phyloP scores from a whole-genome alignment of 2,888 invertebrate genomes.

The Tachina grossa region DNA sequence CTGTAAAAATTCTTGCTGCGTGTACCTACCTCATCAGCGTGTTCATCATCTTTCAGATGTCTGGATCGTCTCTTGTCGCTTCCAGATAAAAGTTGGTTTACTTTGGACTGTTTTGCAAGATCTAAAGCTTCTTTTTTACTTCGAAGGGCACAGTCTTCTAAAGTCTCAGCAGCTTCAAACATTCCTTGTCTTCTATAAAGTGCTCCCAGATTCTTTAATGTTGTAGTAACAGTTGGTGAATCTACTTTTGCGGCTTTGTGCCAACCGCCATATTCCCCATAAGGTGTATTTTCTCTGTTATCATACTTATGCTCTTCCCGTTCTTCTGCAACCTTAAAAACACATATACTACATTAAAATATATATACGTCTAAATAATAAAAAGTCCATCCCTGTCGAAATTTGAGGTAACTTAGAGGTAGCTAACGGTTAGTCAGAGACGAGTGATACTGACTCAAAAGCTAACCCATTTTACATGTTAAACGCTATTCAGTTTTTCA shows the following conservation, averaged over 20 bases:
- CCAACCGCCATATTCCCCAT: slow-evolving; percentile 95
- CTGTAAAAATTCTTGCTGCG: no score
- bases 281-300: slow-evolving; percentile 94
- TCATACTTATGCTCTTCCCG: slow-evolving; percentile 97
- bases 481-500: no score
- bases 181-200: slow-evolving; percentile 99
- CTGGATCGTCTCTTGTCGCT: slow-evolving; percentile 84
- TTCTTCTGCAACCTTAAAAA: slow-evolving; percentile 97
- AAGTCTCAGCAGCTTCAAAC: slow-evolving; percentile 99
- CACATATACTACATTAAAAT: not conserved
- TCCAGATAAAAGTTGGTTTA: slow-evolving; percentile 88
- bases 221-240: slow-evolving; percentile 98
- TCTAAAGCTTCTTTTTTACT: slow-evolving; percentile 98
- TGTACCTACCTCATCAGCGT: slow-evolving; percentile 79
- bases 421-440: no score
- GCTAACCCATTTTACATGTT: no score
- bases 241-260: slow-evolving; percentile 99
- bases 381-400: no score
- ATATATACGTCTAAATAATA: not conserved
- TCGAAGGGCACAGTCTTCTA: slow-evolving; percentile 98
- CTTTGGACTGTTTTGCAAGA: slow-evolving; percentile 95
- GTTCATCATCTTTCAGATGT: slow-evolving; percentile 83
- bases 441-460: no score
- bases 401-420: no score
- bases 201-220: slow-evolving; percentile 98